Conservation (phyloP, 2,797 vertebrate species). For the Epinephelus coioides region DNA sequence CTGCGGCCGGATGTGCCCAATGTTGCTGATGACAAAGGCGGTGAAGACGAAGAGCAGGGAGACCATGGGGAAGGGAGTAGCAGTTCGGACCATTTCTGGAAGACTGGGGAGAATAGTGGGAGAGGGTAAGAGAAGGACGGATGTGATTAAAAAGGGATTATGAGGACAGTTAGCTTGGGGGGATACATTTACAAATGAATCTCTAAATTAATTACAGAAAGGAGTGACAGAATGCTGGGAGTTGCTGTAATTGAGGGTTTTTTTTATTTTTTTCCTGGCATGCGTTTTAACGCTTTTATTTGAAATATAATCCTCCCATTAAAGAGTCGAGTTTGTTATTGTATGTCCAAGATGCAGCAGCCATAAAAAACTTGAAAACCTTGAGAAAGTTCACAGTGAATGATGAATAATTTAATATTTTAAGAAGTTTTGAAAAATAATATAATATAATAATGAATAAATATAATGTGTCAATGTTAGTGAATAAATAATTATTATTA, state of each 20-base stretch:
- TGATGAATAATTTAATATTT: background rate
- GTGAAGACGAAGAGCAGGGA: conserved; percentile 95
- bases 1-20: conserved; percentile 95
- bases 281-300: background rate
- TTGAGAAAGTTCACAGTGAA: background rate
- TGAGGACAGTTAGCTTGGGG: background rate
- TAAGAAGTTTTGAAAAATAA: too few relatives aligned
- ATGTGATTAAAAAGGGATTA: background rate
- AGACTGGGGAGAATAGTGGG: background rate
- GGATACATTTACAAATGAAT: background rate
- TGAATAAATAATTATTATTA: too few relatives aligned
- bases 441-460: too few relatives aligned
- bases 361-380: background rate
- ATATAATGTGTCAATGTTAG: too few relatives aligned
- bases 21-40: conserved; percentile 95
- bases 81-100: conserved; percentile 92
- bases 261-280: background rate
- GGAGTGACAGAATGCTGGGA: background rate
- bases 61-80: conserved; percentile 95
- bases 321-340: background rate
- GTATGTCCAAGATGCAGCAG: background rate
- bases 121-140: background rate
- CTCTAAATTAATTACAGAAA: background rate
- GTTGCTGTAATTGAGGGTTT: too few relatives aligned
- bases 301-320: background rate